Evolutionary conservation across 2,888 invertebrate species (phyloP).

Genomic region (Apodemia zela): DNA sequence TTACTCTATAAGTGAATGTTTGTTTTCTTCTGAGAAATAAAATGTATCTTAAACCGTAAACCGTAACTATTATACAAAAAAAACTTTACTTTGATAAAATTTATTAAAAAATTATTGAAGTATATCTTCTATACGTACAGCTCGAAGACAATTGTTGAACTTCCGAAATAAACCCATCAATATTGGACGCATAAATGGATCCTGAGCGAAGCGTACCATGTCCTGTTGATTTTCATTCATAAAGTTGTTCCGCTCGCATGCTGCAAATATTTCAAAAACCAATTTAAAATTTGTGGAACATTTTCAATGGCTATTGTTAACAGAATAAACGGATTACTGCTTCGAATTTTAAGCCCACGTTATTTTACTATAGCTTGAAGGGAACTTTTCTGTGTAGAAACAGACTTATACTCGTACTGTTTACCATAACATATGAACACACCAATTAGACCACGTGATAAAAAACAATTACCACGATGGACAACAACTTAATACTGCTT

Average conservation of each 20-base stretch:
- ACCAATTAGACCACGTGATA: too few relatives aligned
- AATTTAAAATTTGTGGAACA: neutral
- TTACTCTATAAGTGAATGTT: too few relatives aligned
- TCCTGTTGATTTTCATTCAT: neutral
- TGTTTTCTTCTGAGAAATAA: too few relatives aligned
- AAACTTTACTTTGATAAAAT: too few relatives aligned
- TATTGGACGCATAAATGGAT: neutral
- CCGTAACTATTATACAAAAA: too few relatives aligned
- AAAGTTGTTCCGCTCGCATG: neutral
- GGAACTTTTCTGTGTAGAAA: too few relatives aligned
- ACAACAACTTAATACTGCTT: too few relatives aligned
- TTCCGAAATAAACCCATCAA: neutral
- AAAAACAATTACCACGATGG: too few relatives aligned
- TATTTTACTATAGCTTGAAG: neutral
- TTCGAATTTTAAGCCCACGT: neutral
- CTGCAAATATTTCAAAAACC: neutral
- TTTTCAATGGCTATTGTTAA: neutral
- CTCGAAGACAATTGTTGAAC: neutral
- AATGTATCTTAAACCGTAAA: too few relatives aligned
- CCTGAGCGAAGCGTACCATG: neutral
- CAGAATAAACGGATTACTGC: neutral
- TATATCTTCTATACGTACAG: neutral
- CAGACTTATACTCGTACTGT: too few relatives aligned
- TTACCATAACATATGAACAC: too few relatives aligned
- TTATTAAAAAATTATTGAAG: neutral